Evolutionary conservation across 2,113 vertebrate species (phyloP).

Genomic region (Antigone vipio): DNA sequence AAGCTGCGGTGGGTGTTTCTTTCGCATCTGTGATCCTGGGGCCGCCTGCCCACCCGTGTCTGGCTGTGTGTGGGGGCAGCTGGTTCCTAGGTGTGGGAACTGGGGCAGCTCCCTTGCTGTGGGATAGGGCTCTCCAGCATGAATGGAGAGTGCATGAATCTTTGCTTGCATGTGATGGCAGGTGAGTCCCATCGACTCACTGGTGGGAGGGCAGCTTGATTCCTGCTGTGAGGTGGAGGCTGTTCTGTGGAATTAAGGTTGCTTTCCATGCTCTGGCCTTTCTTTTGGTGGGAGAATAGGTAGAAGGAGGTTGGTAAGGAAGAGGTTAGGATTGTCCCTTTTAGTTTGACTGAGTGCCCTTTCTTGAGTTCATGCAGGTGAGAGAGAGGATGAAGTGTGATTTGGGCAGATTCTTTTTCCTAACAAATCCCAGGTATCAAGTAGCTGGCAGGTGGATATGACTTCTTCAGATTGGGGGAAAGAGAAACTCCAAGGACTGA

Average conservation of each 20-base stretch:
- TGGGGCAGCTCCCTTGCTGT: neutral
- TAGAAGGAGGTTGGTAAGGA: neutral
- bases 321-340: neutral
- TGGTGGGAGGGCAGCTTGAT: neutral
- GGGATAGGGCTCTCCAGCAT: neutral
- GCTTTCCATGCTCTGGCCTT: neutral
- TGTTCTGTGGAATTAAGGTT: neutral
- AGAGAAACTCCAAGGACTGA: neutral
- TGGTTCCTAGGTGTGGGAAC: neutral
- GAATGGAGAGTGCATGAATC: neutral
- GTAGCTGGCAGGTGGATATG: neutral
- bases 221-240: neutral
- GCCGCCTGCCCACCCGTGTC: neutral
- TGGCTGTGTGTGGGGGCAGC: neutral
- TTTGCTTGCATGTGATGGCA: neutral
- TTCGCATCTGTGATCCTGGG: neutral
- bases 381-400: neutral
- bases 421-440: neutral
- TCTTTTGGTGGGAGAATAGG: neutral
- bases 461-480: neutral
- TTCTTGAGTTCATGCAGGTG: neutral
- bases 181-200: rapidly evolving
- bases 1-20: neutral
- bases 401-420: neutral
- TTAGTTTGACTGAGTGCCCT: neutral